Percentiles rank a stretch among this genome's conserved stretches.
Evolutionary conservation across 1,140 invertebrate genomes (phyloP).

Genomic region (Gonatopus flavifemur): DNA sequence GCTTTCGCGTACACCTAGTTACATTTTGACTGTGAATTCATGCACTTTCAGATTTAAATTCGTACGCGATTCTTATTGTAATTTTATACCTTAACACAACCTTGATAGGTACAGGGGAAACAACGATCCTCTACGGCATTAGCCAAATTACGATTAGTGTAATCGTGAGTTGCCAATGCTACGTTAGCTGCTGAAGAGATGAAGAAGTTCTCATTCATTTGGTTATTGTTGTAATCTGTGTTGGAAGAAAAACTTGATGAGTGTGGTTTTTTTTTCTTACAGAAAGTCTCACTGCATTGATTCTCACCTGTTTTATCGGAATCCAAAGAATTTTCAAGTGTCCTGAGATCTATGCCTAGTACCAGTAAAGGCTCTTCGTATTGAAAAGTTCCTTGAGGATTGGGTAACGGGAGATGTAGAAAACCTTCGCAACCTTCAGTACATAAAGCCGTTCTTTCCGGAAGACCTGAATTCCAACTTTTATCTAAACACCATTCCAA

Average conservation of each 20-base stretch:
- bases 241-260: slow-evolving; percentile 4
- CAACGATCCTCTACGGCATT: slow-evolving; percentile 54
- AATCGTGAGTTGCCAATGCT: slow-evolving; percentile 54
- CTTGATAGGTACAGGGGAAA: slow-evolving; percentile 66
- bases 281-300: not conserved
- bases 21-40: not conserved
- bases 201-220: slow-evolving; percentile 37
- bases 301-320: slow-evolving; percentile 23
- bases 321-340: slow-evolving; percentile 40
- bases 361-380: slow-evolving; percentile 50
- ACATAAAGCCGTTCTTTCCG: slow-evolving; percentile 55
- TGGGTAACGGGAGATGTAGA: slow-evolving; percentile 46
- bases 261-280: not conserved
- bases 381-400: slow-evolving; percentile 38
- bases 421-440: slow-evolving; percentile 55
- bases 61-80: too few relatives aligned
- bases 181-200: slow-evolving; percentile 43
- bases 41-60: too few relatives aligned
- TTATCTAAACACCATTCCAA: slow-evolving; percentile 52
- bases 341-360: slow-evolving; percentile 52
- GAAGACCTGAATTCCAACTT: slow-evolving; percentile 47
- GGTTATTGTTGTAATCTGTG: slow-evolving; percentile 54
- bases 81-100: slow-evolving; percentile 47
- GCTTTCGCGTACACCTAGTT: slow-evolving; percentile 84
- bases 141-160: slow-evolving; percentile 48